Conservation (phyloP, 1,140 invertebrate species). For the Charaxes varanes region DNA sequence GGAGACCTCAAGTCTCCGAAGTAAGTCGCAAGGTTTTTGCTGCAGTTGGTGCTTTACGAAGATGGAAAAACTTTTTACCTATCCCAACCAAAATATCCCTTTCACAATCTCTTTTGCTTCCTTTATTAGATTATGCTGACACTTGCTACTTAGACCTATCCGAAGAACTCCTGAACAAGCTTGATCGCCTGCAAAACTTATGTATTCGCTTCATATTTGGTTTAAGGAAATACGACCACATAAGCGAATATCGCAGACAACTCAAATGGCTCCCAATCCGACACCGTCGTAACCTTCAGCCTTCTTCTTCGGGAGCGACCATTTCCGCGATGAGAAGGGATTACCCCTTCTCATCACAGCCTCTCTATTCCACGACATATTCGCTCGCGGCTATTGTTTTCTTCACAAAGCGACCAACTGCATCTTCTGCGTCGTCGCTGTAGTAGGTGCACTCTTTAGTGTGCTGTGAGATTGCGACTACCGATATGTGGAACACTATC, state of each 20-base stretch:
- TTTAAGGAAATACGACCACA: not conserved
- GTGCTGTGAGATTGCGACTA: no score
- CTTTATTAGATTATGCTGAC: not conserved
- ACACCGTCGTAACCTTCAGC: not conserved
- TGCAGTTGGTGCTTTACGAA: not conserved
- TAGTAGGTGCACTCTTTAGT: no score
- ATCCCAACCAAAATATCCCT: constrained; percentile 1
- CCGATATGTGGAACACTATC: no score
- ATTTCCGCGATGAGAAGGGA: no score
- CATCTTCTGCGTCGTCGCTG: no score
- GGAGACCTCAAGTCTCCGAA: not conserved
- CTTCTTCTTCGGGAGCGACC: no score
- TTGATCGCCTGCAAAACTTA: not conserved
- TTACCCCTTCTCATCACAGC: no score
- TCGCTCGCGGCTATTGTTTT: no score
- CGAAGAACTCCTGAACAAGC: not conserved
- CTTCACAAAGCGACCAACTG: no score
- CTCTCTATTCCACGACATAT: no score
- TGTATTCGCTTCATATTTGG: constrained; percentile 1
- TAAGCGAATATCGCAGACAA: not conserved
- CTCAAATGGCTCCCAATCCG: not conserved
- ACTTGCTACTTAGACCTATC: not conserved
- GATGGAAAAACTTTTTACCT: not conserved
- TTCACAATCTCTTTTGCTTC: not conserved
- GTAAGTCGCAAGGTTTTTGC: not conserved